These are phyloP conservation scores for Drosophila greeni DNA, from an alignment of 2,888 invertebrate species.

Conservation along the genomic window DNA sequence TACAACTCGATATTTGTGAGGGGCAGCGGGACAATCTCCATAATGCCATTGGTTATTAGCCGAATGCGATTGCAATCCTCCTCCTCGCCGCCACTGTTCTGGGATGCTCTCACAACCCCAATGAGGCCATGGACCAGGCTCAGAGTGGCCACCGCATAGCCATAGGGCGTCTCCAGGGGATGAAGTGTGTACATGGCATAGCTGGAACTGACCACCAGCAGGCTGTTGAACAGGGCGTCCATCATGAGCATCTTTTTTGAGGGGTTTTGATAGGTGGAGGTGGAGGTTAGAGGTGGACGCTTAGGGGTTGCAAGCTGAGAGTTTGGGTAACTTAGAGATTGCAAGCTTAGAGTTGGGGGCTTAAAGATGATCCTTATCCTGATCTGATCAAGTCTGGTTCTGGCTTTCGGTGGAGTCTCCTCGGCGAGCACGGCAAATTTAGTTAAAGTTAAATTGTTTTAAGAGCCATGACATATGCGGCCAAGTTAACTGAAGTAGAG, in stretches of 20 bases:
- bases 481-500: constrained; percentile 6
- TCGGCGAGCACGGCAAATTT: constrained; percentile 49
- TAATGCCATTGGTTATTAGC: constrained; percentile 51
- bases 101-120: constrained; percentile 57
- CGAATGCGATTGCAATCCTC: constrained; percentile 50
- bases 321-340: too few species aligned
- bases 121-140: constrained; percentile 67
- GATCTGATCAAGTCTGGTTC: neutral
- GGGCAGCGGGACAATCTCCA: constrained; percentile 69
- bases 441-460: constrained; percentile 22
- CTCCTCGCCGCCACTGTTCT: constrained; percentile 44
- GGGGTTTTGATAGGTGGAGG: too few species aligned
- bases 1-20: constrained; percentile 71
- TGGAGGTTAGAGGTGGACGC: too few species aligned
- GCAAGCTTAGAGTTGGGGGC: too few species aligned
- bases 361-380: neutral
- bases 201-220: constrained; percentile 67
- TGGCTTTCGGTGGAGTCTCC: neutral
- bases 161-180: constrained; percentile 63
- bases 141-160: constrained; percentile 63
- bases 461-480: constrained; percentile 44
- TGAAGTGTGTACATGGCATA: constrained; percentile 63
- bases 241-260: constrained; percentile 48
- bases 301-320: too few species aligned
- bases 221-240: constrained; percentile 63